Evolutionary conservation across 2,113 vertebrate genomes (phyloP).

Genomic region (Carassius carassius): DNA sequence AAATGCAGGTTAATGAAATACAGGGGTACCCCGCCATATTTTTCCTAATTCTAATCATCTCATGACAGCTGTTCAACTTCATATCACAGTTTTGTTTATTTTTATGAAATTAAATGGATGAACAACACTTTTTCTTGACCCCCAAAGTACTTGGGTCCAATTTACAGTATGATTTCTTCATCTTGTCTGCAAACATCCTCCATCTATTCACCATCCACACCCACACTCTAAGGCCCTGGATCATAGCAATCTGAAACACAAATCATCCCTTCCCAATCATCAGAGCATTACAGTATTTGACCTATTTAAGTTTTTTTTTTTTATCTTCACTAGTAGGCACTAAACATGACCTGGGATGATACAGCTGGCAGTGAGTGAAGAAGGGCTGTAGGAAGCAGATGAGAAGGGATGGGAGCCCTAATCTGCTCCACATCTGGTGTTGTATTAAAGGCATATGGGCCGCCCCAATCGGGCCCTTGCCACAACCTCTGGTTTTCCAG

Average conservation of each 20-base stretch:
- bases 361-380: constrained; percentile 57
- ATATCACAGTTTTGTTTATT: neutral
- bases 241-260: constrained; percentile 64
- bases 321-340: constrained; percentile 63
- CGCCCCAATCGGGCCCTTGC: constrained; percentile 72
- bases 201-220: neutral
- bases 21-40: neutral
- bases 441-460: constrained; percentile 80
- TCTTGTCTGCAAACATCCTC: constrained; percentile 49
- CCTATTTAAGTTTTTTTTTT: constrained; percentile 56
- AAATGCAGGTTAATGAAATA: constrained; percentile 43
- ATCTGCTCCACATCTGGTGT: constrained; percentile 73
- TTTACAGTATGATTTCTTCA: constrained; percentile 53
- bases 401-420: constrained; percentile 31
- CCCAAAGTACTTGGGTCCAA: constrained; percentile 2
- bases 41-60: constrained; percentile 24
- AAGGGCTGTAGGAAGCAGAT: constrained; percentile 19
- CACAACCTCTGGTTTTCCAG: constrained; percentile 64
- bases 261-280: constrained; percentile 65
- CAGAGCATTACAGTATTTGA: constrained; percentile 65
- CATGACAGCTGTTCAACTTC: neutral
- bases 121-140: neutral
- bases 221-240: constrained; percentile 46
- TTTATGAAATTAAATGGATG: neutral
- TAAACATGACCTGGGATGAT: constrained; percentile 64